Evolutionary conservation across 2,797 vertebrate species (phyloP).

Genomic region (Zalophus californianus): DNA sequence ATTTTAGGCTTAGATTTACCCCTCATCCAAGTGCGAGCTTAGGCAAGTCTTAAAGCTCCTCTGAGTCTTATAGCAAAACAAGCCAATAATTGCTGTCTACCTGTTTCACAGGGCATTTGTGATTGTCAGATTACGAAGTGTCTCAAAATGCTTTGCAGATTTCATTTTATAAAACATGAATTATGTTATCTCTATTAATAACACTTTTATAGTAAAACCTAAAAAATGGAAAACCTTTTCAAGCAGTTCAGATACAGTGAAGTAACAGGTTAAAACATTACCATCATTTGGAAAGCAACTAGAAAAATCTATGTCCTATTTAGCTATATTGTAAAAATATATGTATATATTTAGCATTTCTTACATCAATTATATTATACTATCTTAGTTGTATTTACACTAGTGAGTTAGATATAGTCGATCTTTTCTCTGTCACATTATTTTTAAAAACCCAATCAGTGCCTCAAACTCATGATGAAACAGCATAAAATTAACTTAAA

Average conservation of each 20-base stretch:
- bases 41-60: not conserved
- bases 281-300: not conserved
- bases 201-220: not conserved
- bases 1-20: not conserved
- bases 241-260: not conserved
- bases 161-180: not conserved
- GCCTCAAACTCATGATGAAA: not conserved
- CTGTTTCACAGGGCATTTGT: not conserved
- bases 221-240: not conserved
- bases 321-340: not conserved
- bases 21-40: not conserved
- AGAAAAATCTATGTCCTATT: not conserved
- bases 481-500: not conserved
- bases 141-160: not conserved
- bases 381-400: not conserved
- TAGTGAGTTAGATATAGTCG: not conserved
- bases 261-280: not conserved
- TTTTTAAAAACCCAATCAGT: not conserved
- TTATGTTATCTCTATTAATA: not conserved
- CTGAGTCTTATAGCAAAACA: not conserved
- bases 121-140: not conserved
- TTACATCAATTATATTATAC: not conserved
- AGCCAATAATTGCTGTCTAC: not conserved
- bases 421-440: not conserved
- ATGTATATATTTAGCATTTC: not conserved